Base-by-base conservation (phyloP, 2,888 invertebrate species). In the Agrochola macilenta region DNA sequence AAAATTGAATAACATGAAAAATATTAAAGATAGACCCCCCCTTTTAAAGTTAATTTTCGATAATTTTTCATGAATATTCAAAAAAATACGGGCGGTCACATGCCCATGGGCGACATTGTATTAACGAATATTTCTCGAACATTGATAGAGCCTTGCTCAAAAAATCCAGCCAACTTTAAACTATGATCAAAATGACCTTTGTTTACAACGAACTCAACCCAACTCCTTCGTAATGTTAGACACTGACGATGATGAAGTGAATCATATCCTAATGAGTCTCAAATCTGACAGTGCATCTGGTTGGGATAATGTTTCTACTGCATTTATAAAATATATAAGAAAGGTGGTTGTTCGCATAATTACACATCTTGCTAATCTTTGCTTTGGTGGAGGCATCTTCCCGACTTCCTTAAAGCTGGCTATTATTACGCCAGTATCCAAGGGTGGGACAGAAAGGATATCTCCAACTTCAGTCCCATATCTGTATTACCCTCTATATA, bases 171-270 rank as follows among this genome's bases (percentile, higher is more conserved):
- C n/a, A 23, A 61, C 20, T 57, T 57, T 43, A 20, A 43, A 30
- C 43, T 39, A 64, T 57, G 26, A 17, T 3, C 26, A 57, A 8
- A 43, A 20, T 23, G 12, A 57, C 43, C 11, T 26, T 26, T 49
- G n/a, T 23, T 26, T 20, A 26, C 12, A 63, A 20, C 4, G 7
- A 30, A 20, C 23, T 23, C 60, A 30, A 46, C 11, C 52, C 39
- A 72, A 64, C 14, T 64, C 64, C 26, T 72, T 72, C 43, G 54
- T 72, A 57, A 12, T 64, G 23, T 30, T 72, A 39, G 52, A 64
- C 26, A 72, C 72, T 12, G 64, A 57, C 23, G 20, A 26, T 26
- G 26, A 30, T 17, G 64, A 72, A 64, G 72, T 72, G n/a, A 43
- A 54, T 43, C n/a, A 43, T 23, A 57, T 72, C 39, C 54, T 72